Percentiles rank a stretch among this genome's conserved stretches.
Evolutionary conservation across 2,888 invertebrate species (phyloP).

Genomic region (Cerceris rybyensis): DNA sequence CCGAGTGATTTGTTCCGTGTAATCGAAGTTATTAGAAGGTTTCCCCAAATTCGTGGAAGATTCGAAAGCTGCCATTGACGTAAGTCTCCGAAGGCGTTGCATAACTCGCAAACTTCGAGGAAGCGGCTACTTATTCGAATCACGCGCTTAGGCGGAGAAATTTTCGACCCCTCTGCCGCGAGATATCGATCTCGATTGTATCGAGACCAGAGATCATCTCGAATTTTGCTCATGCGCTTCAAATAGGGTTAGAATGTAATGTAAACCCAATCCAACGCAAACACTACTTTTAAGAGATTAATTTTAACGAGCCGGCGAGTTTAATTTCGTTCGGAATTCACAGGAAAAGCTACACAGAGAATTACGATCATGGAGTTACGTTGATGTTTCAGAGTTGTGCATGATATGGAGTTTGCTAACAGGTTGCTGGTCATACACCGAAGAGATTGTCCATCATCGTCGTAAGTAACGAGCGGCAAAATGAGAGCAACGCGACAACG

Average conservation of each 20-base stretch:
- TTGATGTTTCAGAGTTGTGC: slow-evolving; percentile 72
- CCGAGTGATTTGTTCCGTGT: neutral
- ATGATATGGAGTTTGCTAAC: slow-evolving; percentile 71
- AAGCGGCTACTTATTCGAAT: slow-evolving; percentile 17
- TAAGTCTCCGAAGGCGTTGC: slow-evolving; percentile 24
- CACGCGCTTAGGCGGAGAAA: slow-evolving; percentile 9
- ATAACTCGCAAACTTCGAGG: slow-evolving; percentile 12
- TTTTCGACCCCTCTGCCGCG: slow-evolving; percentile 13
- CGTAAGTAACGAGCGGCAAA: slow-evolving; percentile 70
- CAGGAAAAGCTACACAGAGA: too few relatives aligned
- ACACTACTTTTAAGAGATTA: too few relatives aligned
- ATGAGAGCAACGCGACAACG: neutral
- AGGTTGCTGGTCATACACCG: slow-evolving; percentile 69
- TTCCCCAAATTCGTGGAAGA: slow-evolving; percentile 42
- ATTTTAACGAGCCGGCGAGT: too few relatives aligned
- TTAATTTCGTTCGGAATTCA: neutral
- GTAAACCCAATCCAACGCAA: too few relatives aligned
- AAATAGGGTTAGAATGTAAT: too few relatives aligned
- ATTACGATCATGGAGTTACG: neutral
- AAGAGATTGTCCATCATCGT: slow-evolving; percentile 70
- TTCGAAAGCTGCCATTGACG: slow-evolving; percentile 46
- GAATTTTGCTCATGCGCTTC: too few relatives aligned
- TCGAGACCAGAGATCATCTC: too few relatives aligned
- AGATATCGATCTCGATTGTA: too few relatives aligned
- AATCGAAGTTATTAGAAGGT: neutral